Percentiles rank a stretch among this genome's conserved stretches.
phyloP scores from a whole-genome alignment of 2,797 vertebrate species.

The Sciaenops ocellatus region DNA sequence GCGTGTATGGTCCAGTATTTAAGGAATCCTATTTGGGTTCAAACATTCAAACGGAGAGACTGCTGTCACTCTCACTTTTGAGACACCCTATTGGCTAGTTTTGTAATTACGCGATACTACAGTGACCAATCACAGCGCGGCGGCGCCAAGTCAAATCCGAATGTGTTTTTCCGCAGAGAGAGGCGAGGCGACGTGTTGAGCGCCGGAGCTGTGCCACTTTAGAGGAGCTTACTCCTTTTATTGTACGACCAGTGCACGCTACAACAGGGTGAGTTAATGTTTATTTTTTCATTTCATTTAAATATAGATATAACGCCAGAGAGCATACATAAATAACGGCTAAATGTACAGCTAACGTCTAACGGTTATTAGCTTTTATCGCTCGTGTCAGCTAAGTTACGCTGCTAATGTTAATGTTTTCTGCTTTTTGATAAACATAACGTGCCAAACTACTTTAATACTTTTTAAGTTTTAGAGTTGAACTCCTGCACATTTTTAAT shows the following conservation, averaged over 20 bases:
- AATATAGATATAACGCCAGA: neutral
- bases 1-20: constrained; percentile 53
- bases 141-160: constrained; percentile 71
- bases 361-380: neutral
- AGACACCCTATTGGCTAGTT: constrained; percentile 64
- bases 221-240: neutral
- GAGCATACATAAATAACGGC: fast-evolving
- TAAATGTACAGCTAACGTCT: neutral
- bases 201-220: fast-evolving
- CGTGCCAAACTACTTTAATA: too few species aligned
- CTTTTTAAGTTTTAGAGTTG: too few species aligned
- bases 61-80: neutral
- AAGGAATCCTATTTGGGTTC: constrained; percentile 83
- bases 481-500: too few species aligned
- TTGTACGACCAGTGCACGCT: too few species aligned
- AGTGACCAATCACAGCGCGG: constrained; percentile 33
- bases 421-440: neutral
- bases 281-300: neutral
- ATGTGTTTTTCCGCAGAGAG: neutral
- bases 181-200: neutral
- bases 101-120: constrained; percentile 54
- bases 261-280: constrained; percentile 26
- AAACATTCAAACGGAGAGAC: constrained; percentile 77
- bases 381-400: neutral
- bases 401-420: neutral